A percentile compares a stretch with the other conserved stretches of the same genome.
phyloP scores from a whole-genome alignment of 2,113 vertebrate genomes.

The Piprites chloris region DNA sequence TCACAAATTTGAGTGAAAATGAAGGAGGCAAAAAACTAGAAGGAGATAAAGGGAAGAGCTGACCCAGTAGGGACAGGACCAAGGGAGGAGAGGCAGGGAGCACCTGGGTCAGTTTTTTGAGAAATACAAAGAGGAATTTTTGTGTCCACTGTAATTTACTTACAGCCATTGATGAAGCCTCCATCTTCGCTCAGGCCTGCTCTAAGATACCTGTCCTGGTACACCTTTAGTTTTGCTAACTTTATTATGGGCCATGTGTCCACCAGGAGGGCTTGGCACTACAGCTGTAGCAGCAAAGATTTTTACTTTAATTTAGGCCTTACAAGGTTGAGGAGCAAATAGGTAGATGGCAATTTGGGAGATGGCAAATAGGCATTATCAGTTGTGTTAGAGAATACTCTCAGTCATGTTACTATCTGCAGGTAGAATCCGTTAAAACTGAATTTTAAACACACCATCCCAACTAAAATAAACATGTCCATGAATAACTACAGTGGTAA shows the following conservation, averaged over 20 bases:
- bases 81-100: not conserved
- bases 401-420: not conserved
- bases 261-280: not conserved
- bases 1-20: not conserved
- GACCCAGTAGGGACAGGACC: not conserved
- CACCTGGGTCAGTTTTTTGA: not conserved
- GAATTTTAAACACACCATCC: not conserved
- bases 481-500: not conserved
- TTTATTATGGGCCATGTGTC: not conserved
- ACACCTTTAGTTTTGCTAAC: not conserved
- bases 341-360: no score
- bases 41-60: not conserved
- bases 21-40: not conserved
- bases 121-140: not conserved
- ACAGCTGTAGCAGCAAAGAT: not conserved
- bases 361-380: not conserved
- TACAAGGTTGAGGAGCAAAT: not conserved
- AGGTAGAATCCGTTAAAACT: not conserved
- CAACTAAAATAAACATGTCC: not conserved
- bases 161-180: not conserved
- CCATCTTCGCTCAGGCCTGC: not conserved
- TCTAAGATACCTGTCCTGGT: not conserved
- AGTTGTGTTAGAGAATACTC: not conserved
- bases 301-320: not conserved
- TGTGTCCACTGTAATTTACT: not conserved